phyloP scores from a whole-genome alignment of 1,140 invertebrate genomes.

The Glossosoma conforme region DNA sequence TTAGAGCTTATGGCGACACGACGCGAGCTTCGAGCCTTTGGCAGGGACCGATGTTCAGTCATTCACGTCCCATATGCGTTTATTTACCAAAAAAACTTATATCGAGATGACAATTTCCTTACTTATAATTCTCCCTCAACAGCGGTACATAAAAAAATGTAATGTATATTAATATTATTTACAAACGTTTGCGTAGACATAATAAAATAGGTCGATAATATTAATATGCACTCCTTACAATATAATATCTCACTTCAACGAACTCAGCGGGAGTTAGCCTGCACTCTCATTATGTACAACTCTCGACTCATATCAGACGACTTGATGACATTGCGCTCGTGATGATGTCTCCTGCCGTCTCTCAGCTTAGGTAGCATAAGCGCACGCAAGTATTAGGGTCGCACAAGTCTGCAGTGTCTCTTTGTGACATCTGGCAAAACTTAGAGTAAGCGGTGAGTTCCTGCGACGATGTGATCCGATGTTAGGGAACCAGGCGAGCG shows the following conservation, averaged over 20 bases:
- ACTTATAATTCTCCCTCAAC: constrained; percentile 24
- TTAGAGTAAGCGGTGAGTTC: constrained; percentile 22
- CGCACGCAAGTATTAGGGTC: constrained; percentile 3
- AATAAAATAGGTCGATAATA: constrained; percentile 17
- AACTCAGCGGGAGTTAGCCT: constrained; percentile 1
- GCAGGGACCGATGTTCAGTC: constrained; percentile 31
- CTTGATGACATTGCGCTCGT: not conserved
- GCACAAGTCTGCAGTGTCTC: not conserved
- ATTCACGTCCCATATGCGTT: constrained; percentile 30
- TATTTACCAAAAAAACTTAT: constrained; percentile 30
- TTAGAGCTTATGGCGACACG: constrained; percentile 14
- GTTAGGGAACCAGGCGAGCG: constrained; percentile 8
- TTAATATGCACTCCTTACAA: constrained; percentile 18
- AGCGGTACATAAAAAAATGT: constrained; percentile 26
- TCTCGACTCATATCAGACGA: not conserved
- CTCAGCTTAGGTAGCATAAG: constrained; percentile 3
- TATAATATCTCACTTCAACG: constrained; percentile 5
- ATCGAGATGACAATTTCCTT: constrained; percentile 29
- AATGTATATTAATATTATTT: constrained; percentile 28
- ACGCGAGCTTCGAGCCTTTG: constrained; percentile 29
- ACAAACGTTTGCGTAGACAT: constrained; percentile 25
- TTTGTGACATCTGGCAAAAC: constrained; percentile 1
- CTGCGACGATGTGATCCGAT: constrained; percentile 24
- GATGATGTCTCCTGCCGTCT: too few relatives aligned
- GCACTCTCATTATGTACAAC: constrained; percentile 3